Base-by-base conservation (phyloP, 2,888 invertebrate species). In the Agrotis puta region DNA sequence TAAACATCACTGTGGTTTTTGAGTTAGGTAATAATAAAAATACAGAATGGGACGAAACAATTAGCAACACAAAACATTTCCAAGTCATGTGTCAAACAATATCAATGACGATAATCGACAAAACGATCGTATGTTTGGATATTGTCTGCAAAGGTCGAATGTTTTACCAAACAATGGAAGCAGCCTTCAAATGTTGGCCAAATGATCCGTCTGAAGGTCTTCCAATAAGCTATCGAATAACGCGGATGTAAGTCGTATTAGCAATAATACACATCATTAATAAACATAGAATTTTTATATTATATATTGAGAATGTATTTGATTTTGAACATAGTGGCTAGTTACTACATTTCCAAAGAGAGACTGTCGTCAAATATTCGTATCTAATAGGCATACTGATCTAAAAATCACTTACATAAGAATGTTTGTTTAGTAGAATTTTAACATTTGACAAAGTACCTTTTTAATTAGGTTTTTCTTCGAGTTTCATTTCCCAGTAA, bases 121-220 rank as follows among this genome's bases (percentile, higher is more conserved):
- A 66, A 83, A 65, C 54, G 64, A 39, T 66, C 50, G 45, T 59
- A 69, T 57, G 57, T 54, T 39, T 68, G 45, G 69, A 50, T 64
- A 76, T 69, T 81, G 69, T 79, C 22, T 74, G 57, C 27, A 70
- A 71, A 82, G 85, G 77, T 77, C 68, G 22, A 67, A 74, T 77
- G 56, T 64, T 69, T 56, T 56, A 45, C 48, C 70, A 59, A 75
- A 81, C 77, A 84, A 81, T 81, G 57, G 74, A 64, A 63, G n/a
- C 39, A 70, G 66, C 85, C 85, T 85, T 85, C 78, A 66, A 79
- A 67, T 64, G 39, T 69, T 59, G 57, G 47, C 70, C 62, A 80
- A 80, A 66, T 71, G 50, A 67, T 73, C 39, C 20, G 57, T 59
- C 62, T 77, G 74, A 85, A 85, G 83, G 85, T 70, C 64, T 64